Base-by-base conservation (phyloP, 2,888 invertebrate genomes). In the Lymantria dispar region DNA sequence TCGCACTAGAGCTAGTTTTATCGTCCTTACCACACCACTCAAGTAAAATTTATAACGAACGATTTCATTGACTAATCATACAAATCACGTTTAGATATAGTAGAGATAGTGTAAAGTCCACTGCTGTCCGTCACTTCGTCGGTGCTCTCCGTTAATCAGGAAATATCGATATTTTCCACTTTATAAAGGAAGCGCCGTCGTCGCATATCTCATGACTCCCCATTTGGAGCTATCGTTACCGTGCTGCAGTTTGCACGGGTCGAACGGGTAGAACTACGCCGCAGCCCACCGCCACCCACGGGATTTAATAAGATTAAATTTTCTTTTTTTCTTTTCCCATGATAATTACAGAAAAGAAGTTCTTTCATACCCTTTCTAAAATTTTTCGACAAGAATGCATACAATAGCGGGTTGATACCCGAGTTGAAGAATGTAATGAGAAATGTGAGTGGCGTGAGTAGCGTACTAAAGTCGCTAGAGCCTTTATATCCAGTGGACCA, bases 401-500 rank as follows among this genome's bases (percentile, higher is more conserved):
- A 98, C 8, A 98, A 92, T 47, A 98, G 89, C 0, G 98, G 98
- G 86, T 98, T 98, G 58, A 98, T 94, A 44, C 95, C 98, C 13
- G 97, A 97, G 91, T 98, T 98, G 83, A 96, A 94, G 81, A 97
- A 98, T 41, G 97, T 94, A 64, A 97, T 93, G 56, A 98, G 93
- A 83, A 96, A 97, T 22, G 97, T 97, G 55, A 97, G 92, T 0
- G 98, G 97, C 9, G 97, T 97, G 56, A 97, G 92, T 13, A 96
- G 87, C 8, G 95, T 94, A 72, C 95, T 95, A 77, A 96, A 95
- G 73, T 95, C 94, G 56, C 95, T 94, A 68, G 94, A 92, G 56
- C 95, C 95, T 61, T 94, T 92, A 81, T 95, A 95, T 58, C 92
- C 92, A 47, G 90, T 90, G 59, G 94, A 94, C 96, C 96, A 97